Conservation (phyloP, 2,888 invertebrate genomes). For the Galerucella calmariensis region DNA sequence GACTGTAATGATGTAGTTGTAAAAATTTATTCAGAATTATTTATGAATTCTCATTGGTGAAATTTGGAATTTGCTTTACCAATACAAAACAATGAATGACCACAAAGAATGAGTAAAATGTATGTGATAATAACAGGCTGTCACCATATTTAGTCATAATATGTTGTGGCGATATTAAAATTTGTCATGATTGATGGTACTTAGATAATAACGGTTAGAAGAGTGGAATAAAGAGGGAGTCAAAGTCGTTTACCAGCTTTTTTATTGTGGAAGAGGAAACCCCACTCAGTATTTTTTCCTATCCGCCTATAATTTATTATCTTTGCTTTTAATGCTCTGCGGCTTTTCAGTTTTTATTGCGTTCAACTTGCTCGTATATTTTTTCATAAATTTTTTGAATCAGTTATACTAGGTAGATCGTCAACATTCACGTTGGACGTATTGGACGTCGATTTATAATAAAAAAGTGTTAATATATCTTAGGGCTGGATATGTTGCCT, state of each 20-base stretch:
- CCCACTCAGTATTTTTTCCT: conserved; percentile 45
- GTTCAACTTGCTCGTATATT: background rate
- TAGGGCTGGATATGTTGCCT: too few relatives aligned
- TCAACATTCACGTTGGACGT: too few relatives aligned
- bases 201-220: conserved; percentile 61
- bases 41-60: background rate
- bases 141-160: conserved; percentile 65
- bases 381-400: background rate
- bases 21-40: too few relatives aligned
- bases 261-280: conserved; percentile 48
- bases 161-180: conserved; percentile 66
- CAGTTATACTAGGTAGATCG: background rate
- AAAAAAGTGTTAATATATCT: too few relatives aligned
- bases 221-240: conserved; percentile 52
- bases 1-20: too few relatives aligned
- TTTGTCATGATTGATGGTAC: conserved; percentile 66
- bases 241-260: conserved; percentile 47
- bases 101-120: conserved; percentile 3
- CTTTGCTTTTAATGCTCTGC: conserved; percentile 23
- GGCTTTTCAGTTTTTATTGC: background rate
- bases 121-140: conserved; percentile 59
- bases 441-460: too few relatives aligned
- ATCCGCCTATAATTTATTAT: conserved; percentile 48
- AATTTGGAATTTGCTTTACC: background rate
- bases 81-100: conserved; percentile 16